These are phyloP conservation scores for Sebastes minor DNA, from an alignment of 2,797 vertebrate species.

Conservation along the genomic window DNA sequence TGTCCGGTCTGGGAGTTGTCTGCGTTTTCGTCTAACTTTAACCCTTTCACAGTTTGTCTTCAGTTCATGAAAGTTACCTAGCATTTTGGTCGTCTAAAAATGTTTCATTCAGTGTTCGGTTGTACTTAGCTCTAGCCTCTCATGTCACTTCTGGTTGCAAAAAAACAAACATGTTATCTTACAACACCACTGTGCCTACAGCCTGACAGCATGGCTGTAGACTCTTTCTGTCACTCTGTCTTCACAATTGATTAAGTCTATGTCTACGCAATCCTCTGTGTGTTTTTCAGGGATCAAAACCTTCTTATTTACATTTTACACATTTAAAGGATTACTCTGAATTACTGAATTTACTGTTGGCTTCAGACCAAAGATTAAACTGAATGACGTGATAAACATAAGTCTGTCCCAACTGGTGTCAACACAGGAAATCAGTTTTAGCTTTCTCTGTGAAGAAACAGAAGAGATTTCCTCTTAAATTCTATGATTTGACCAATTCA, in stretches of 20 bases:
- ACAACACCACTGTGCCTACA: not conserved
- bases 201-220: not conserved
- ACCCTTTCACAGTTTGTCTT: no score
- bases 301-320: slow-evolving; percentile 4
- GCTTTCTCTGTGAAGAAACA: not conserved
- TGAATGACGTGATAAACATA: not conserved
- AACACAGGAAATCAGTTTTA: slow-evolving; percentile 13
- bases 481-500: slow-evolving; percentile 18
- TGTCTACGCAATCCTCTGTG: not conserved
- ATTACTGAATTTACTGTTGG: not conserved
- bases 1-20: no score
- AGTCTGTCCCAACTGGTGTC: slow-evolving; percentile 11
- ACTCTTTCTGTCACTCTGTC: not conserved
- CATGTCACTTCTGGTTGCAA: no score
- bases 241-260: not conserved
- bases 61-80: no score
- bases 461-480: slow-evolving; percentile 5
- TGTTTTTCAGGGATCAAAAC: not conserved
- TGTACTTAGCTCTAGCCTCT: no score
- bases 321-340: slow-evolving; percentile 1
- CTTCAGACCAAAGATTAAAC: slow-evolving; percentile 23
- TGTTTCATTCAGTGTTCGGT: no score
- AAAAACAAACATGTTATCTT: no score
- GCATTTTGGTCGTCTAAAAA: no score
- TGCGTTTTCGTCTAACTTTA: no score